Conservation (phyloP, 1,140 invertebrate genomes). For the Magallana angulata region DNA sequence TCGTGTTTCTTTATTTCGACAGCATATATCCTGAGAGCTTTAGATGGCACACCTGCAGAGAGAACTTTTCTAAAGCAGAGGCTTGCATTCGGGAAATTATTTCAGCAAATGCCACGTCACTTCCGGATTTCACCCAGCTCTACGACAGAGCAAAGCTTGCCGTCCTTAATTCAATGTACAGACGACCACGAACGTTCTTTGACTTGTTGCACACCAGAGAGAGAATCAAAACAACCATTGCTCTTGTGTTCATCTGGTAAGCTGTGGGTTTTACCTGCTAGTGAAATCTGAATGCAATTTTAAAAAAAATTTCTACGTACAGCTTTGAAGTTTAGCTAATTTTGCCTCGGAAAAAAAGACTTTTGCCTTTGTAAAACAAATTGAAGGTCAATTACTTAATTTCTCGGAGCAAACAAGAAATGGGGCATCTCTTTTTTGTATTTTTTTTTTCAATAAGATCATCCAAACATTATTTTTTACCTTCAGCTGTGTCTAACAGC, state of each 20-base stretch:
- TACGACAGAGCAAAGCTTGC: constrained; percentile 68
- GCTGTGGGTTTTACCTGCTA: no score
- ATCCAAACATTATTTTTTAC: no score
- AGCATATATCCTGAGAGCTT: constrained; percentile 73
- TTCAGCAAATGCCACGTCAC: constrained; percentile 66
- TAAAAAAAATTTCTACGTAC: no score
- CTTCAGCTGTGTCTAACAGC: no score
- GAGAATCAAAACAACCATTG: constrained; percentile 6
- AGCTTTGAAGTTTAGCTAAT: no score
- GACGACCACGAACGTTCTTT: constrained; percentile 67
- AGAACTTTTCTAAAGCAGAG: constrained; percentile 69
- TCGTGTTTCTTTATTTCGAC: constrained; percentile 31
- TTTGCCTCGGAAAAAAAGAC: no score
- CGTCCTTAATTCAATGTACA: constrained; percentile 71
- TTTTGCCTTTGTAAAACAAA: no score
- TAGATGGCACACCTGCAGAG: constrained; percentile 72
- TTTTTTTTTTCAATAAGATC: no score
- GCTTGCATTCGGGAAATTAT: constrained; percentile 67
- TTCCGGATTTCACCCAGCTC: constrained; percentile 68
- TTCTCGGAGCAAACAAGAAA: no score
- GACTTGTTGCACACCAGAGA: constrained; percentile 68
- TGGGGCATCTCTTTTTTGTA: no score
- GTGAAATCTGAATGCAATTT: no score
- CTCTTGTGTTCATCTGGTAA: constrained; percentile 38
- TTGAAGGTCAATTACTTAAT: no score